These are phyloP conservation scores for Drosophila erecta DNA, from an alignment of 1,140 invertebrate genomes.

Conservation along the genomic window DNA sequence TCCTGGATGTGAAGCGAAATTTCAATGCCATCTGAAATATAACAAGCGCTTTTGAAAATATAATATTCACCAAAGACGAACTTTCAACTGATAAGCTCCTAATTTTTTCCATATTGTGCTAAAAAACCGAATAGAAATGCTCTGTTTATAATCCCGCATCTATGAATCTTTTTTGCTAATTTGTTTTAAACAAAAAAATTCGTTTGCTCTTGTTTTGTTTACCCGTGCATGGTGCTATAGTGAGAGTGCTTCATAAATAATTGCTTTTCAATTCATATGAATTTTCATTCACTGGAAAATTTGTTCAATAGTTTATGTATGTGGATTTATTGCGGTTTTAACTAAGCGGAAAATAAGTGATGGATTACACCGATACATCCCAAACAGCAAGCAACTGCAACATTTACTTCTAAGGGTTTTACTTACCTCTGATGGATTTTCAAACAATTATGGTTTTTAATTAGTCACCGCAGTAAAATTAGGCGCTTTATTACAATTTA, in stretches of 20 bases:
- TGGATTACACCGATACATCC: not conserved
- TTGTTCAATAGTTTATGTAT: not conserved
- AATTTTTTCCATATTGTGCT: not conserved
- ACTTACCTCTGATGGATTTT: too few relatives aligned
- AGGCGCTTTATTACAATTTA: too few relatives aligned
- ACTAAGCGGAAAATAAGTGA: not conserved
- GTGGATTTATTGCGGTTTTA: constrained; percentile 7
- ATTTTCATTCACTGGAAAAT: constrained; percentile 38
- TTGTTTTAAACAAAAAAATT: constrained; percentile 33
- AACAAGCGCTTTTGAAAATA: too few relatives aligned
- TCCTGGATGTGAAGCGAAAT: too few relatives aligned
- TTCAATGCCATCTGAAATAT: too few relatives aligned
- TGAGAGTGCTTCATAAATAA: constrained; percentile 40
- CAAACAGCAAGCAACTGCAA: too few relatives aligned
- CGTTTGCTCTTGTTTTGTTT: constrained; percentile 28
- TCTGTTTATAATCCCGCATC: constrained; percentile 31
- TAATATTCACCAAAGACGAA: not conserved
- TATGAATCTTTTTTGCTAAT: constrained; percentile 14
- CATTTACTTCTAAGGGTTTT: too few relatives aligned
- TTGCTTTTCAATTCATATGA: constrained; percentile 22
- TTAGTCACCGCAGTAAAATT: too few relatives aligned
- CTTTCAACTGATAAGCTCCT: constrained; percentile 17
- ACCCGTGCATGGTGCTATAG: constrained; percentile 4
- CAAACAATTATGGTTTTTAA: too few relatives aligned
- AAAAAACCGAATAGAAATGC: not conserved